A percentile compares a stretch with the other conserved stretches of the same genome.
phyloP scores from a whole-genome alignment of 2,888 invertebrate genomes.

The Auanema freiburgensis region DNA sequence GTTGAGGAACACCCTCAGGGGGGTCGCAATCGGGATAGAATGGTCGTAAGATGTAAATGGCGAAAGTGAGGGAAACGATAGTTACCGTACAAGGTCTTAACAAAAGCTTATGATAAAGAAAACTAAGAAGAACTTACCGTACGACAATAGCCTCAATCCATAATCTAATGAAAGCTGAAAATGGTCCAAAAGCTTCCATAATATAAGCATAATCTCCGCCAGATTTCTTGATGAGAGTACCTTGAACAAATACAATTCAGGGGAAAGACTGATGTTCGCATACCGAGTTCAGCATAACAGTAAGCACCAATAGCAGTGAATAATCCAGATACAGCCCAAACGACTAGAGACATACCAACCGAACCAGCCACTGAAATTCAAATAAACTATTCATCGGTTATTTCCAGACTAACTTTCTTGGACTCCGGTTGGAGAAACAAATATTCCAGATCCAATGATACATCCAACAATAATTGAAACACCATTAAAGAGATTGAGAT shows the following conservation, averaged over 20 bases:
- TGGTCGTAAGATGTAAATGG: slow-evolving; percentile 91
- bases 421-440: slow-evolving; percentile 61
- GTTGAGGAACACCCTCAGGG: slow-evolving; percentile 81
- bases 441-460: slow-evolving; percentile 62
- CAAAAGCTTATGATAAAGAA: background rate
- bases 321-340: slow-evolving; percentile 88
- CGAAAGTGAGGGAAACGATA: slow-evolving; percentile 94
- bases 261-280: slow-evolving; percentile 54
- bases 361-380: slow-evolving; percentile 72
- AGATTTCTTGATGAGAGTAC: slow-evolving; percentile 47
- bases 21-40: slow-evolving; percentile 92
- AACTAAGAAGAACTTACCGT: slow-evolving; percentile 27
- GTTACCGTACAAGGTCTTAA: slow-evolving; percentile 89
- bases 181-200: slow-evolving; percentile 96
- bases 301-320: slow-evolving; percentile 97
- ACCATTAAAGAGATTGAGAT: slow-evolving; percentile 58
- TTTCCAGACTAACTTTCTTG: slow-evolving; percentile 48
- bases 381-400: background rate
- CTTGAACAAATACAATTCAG: slow-evolving; percentile 5
- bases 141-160: slow-evolving; percentile 97
- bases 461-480: slow-evolving; percentile 62
- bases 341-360: slow-evolving; percentile 86
- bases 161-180: slow-evolving; percentile 89
- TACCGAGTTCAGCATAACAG: slow-evolving; percentile 94
- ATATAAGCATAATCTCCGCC: slow-evolving; percentile 95